These are phyloP conservation scores for Piezodorus guildinii DNA, from an alignment of 1,140 invertebrate genomes.

Conservation along the genomic window DNA sequence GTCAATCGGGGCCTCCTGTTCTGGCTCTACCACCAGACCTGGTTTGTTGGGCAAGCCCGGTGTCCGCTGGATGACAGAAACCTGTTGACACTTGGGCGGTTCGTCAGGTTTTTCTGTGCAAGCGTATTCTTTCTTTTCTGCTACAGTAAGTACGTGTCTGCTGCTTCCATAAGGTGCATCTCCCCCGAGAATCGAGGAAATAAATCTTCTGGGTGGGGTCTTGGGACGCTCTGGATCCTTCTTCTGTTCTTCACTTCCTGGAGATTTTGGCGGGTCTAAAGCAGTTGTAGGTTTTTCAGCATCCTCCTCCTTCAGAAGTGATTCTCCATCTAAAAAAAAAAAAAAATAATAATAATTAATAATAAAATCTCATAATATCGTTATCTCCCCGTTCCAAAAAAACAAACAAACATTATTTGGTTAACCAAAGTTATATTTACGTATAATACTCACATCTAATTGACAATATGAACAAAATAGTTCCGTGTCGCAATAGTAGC, in stretches of 20 bases:
- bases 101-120: constrained; percentile 44
- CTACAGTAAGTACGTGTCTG: constrained; percentile 52
- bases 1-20: constrained; percentile 74
- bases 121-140: constrained; percentile 66
- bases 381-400: not conserved
- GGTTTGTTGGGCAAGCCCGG: constrained; percentile 39
- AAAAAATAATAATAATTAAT: not conserved
- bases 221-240: constrained; percentile 21
- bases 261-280: constrained; percentile 4
- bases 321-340: not conserved
- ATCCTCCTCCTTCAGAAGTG: not conserved
- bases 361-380: not conserved
- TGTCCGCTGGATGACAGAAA: constrained; percentile 69
- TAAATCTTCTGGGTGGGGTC: constrained; percentile 49
- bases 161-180: constrained; percentile 58
- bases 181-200: constrained; percentile 61
- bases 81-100: constrained; percentile 25
- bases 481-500: no score
- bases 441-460: no score
- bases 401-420: not conserved
- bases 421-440: no score
- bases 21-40: constrained; percentile 37
- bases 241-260: constrained; percentile 1
- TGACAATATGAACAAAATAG: no score
- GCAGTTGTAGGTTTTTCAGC: not conserved